Percentiles rank a stretch among this genome's conserved stretches.
These are phyloP conservation scores for Nomada fucata DNA, from an alignment of 2,888 invertebrate species.

Conservation along the genomic window DNA sequence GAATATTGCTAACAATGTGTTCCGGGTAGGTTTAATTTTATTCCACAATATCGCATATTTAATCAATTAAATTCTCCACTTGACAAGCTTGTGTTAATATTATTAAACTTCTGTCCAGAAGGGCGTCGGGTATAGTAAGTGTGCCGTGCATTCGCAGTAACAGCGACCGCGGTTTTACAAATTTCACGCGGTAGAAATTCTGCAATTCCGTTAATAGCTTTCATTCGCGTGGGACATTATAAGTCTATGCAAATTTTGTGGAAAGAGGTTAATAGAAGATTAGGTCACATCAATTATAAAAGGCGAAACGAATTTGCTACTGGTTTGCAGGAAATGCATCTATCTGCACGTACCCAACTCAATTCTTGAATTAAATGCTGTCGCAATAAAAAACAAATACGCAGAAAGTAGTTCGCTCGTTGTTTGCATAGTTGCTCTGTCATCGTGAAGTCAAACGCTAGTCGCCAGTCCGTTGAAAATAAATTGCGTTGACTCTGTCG, in stretches of 20 bases:
- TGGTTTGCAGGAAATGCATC: not conserved
- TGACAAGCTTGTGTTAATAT: not conserved
- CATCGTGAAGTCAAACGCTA: not conserved
- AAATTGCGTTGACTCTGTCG: conserved; percentile 29
- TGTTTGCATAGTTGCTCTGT: not conserved
- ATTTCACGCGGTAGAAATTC: conserved; percentile 3
- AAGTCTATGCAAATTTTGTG: not conserved
- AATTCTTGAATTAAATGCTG: not conserved
- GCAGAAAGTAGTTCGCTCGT: not conserved
- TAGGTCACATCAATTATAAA: not conserved
- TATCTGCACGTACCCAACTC: not conserved
- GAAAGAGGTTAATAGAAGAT: conserved; percentile 8
- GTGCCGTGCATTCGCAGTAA: not conserved
- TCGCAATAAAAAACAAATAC: not conserved
- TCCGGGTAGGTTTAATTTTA: not conserved
- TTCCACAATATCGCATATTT: not conserved
- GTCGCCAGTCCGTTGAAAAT: not conserved
- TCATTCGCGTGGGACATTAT: not conserved
- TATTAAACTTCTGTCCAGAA: not conserved
- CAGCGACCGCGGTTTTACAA: not conserved
- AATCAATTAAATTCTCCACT: conserved; percentile 1
- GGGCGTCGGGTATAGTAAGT: not conserved
- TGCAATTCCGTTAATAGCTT: not conserved
- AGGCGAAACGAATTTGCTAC: conserved; percentile 2
- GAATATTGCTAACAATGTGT: not conserved